A percentile compares a stretch with the other conserved stretches of the same genome.
Evolutionary conservation across 2,113 vertebrate species (phyloP).

Genomic region (Archilochus colubris): DNA sequence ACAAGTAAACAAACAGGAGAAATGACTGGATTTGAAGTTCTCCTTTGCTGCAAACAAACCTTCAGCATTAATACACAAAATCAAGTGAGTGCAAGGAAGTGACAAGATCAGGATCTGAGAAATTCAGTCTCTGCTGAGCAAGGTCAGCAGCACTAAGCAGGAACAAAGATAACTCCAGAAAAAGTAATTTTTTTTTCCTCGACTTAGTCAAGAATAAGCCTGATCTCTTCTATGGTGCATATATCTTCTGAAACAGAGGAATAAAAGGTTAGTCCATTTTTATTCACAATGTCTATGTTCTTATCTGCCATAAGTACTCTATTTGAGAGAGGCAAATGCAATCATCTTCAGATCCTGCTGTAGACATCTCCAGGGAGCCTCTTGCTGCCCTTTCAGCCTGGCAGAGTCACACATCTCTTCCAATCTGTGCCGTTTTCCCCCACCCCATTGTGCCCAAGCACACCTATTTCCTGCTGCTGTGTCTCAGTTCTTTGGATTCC

Average conservation of each 20-base stretch:
- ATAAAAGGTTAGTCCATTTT: neutral
- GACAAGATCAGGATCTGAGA: neutral
- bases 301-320: neutral
- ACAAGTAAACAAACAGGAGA: neutral
- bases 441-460: rapidly evolving
- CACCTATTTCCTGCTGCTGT: neutral
- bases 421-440: neutral
- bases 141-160: neutral
- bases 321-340: neutral
- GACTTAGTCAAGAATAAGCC: neutral
- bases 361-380: neutral
- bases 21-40: neutral
- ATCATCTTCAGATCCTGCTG: neutral
- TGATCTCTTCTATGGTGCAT: neutral
- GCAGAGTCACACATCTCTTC: neutral
- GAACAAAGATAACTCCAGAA: neutral
- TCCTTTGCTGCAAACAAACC: neutral
- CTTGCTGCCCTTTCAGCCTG: neutral
- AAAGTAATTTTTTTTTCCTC: neutral
- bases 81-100: neutral
- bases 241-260: neutral
- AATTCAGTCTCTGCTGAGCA: neutral
- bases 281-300: neutral
- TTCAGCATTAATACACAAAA: neutral
- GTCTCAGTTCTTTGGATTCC: neutral